Evolutionary conservation across 1,140 invertebrate genomes (phyloP).

Genomic region (Euschistus heros): DNA sequence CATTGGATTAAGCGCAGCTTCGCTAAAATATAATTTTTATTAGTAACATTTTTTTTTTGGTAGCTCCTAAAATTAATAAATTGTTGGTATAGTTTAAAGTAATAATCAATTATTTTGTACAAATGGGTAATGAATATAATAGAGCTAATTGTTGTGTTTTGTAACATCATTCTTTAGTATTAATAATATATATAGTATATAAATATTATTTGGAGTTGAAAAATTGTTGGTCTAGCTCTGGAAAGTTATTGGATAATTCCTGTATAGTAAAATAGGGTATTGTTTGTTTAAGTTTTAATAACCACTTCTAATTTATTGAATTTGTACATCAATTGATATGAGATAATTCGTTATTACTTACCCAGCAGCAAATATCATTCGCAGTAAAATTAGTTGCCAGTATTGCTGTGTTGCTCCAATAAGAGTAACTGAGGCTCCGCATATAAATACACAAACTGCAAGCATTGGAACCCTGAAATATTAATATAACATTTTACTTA

Average conservation of each 20-base stretch:
- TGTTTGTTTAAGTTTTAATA: no score
- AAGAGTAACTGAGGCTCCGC: conserved; percentile 68
- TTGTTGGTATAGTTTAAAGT: not conserved
- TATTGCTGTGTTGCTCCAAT: conserved; percentile 75
- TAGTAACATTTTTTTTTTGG: not conserved
- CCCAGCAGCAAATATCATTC: conserved; percentile 80
- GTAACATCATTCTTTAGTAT: no score
- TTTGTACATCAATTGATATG: no score
- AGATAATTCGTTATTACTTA: conserved; percentile 33
- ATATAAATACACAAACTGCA: conserved; percentile 62
- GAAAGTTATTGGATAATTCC: no score
- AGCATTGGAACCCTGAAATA: conserved; percentile 55
- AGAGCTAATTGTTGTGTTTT: no score
- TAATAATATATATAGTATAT: no score
- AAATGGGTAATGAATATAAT: no score
- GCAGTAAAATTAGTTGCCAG: conserved; percentile 77
- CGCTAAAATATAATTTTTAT: conserved; percentile 40
- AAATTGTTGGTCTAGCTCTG: no score
- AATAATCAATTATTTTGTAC: no score
- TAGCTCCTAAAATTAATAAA: not conserved
- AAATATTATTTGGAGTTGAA: no score
- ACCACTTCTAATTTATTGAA: no score
- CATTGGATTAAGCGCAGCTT: conserved; percentile 81
- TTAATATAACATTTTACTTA: not conserved
- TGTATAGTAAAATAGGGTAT: no score